These are phyloP conservation scores for Embiotoca jacksoni DNA, from an alignment of 2,113 vertebrate genomes.

Conservation along the genomic window DNA sequence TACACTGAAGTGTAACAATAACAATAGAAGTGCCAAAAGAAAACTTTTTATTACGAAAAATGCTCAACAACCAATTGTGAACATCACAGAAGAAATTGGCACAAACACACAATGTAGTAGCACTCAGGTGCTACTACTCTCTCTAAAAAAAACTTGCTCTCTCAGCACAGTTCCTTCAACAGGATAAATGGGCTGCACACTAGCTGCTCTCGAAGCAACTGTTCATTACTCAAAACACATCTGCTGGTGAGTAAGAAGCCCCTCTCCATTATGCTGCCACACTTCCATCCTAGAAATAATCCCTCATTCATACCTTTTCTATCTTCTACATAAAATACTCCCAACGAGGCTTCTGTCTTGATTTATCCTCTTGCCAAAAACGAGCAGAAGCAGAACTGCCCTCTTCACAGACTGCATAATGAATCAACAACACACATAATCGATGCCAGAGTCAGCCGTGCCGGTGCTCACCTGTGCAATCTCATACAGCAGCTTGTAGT, in stretches of 20 bases:
- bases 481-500: constrained; percentile 99
- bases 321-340: constrained; percentile 14
- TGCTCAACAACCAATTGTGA: neutral
- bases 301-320: constrained; percentile 26
- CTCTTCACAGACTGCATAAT: constrained; percentile 38
- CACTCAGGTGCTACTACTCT: constrained; percentile 18
- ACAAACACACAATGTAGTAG: neutral
- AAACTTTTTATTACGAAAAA: constrained; percentile 29
- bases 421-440: constrained; percentile 32
- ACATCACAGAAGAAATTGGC: constrained; percentile 1
- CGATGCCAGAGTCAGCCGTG: constrained; percentile 33
- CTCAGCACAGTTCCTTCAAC: constrained; percentile 55
- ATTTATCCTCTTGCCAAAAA: constrained; percentile 9
- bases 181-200: constrained; percentile 66
- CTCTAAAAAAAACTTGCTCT: constrained; percentile 49
- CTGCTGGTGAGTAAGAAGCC: constrained; percentile 39
- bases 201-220: constrained; percentile 55
- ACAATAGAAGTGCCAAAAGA: neutral
- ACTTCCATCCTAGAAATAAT: constrained; percentile 41
- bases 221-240: constrained; percentile 68
- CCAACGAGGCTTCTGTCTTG: constrained; percentile 1
- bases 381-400: constrained; percentile 33
- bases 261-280: constrained; percentile 32
- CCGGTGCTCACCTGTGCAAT: constrained; percentile 95
- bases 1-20: neutral